phyloP scores from a whole-genome alignment of 1,140 invertebrate species.

The Pseudomyrmex concolor region DNA sequence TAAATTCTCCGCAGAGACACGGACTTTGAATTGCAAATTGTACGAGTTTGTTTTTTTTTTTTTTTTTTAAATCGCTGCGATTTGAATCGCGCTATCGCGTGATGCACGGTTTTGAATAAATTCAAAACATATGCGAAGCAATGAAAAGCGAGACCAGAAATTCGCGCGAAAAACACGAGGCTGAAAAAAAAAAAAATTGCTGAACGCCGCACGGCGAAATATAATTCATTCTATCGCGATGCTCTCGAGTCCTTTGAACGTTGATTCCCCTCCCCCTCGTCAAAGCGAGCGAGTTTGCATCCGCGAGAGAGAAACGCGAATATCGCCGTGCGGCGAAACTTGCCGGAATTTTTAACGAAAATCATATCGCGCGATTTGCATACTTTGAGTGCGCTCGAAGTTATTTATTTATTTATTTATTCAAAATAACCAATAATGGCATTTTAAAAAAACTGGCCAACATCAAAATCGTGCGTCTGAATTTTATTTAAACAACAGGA shows the following conservation, averaged over 20 bases:
- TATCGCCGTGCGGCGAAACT: not conserved
- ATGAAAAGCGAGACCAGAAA: not conserved
- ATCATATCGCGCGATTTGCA: slow-evolving; percentile 21
- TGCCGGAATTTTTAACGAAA: not conserved
- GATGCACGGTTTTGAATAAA: not conserved
- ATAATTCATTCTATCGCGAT: slow-evolving; percentile 30
- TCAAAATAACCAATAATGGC: not conserved
- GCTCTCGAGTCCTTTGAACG: slow-evolving; percentile 20
- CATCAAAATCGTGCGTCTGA: too few species aligned
- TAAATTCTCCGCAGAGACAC: not conserved
- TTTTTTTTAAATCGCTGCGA: slow-evolving; percentile 1
- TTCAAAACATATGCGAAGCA: not conserved
- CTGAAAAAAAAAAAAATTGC: too few species aligned
- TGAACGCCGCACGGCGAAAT: not conserved
- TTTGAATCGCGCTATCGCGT: slow-evolving; percentile 7
- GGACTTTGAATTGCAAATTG: slow-evolving; percentile 16
- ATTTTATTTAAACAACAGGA: too few species aligned
- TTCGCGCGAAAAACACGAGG: not conserved
- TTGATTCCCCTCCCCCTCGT: slow-evolving; percentile 1
- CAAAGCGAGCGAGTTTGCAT: slow-evolving; percentile 14
- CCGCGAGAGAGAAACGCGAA: slow-evolving; percentile 30
- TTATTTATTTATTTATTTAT: not conserved
- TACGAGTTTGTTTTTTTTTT: not conserved
- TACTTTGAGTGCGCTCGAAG: slow-evolving; percentile 6
- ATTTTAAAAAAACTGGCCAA: too few species aligned